These are phyloP conservation scores for Myotis daubentonii DNA, from an alignment of 2,797 vertebrate species.

Conservation along the genomic window DNA sequence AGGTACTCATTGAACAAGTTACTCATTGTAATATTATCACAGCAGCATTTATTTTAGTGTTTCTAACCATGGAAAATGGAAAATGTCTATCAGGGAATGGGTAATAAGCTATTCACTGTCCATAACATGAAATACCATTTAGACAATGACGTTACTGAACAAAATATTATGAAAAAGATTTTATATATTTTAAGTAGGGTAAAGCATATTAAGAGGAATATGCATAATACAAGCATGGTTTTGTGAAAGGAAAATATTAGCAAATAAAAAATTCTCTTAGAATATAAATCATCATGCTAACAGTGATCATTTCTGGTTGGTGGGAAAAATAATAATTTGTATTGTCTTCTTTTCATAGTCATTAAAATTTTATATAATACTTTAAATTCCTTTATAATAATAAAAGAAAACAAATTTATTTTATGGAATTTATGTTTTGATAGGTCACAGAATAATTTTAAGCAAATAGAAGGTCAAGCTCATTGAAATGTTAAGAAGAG, in stretches of 20 bases:
- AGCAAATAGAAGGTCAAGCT: conserved; percentile 5
- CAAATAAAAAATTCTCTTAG: not conserved
- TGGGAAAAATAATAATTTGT: not conserved
- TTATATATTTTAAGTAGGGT: not conserved
- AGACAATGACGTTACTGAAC: not conserved
- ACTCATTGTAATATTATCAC: not conserved
- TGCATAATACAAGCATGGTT: not conserved
- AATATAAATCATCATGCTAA: not conserved
- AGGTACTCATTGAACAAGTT: not conserved
- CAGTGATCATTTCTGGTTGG: not conserved
- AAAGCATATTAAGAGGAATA: not conserved
- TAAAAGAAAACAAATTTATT: not conserved
- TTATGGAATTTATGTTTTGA: not conserved
- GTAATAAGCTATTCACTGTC: not conserved
- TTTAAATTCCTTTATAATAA: not conserved
- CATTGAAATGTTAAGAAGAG: not conserved
- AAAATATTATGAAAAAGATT: not conserved
- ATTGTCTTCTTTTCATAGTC: not conserved
- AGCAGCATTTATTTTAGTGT: not conserved
- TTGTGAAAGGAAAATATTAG: conserved; percentile 16
- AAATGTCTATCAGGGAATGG: not conserved
- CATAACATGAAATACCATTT: conserved; percentile 1
- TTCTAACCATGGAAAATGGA: not conserved
- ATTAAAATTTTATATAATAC: not conserved
- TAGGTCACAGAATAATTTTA: not conserved